A percentile compares a stretch with the other conserved stretches of the same genome.
These are phyloP conservation scores for Elanus axillaris DNA, from an alignment of 2,113 vertebrate species.

Conservation along the genomic window DNA sequence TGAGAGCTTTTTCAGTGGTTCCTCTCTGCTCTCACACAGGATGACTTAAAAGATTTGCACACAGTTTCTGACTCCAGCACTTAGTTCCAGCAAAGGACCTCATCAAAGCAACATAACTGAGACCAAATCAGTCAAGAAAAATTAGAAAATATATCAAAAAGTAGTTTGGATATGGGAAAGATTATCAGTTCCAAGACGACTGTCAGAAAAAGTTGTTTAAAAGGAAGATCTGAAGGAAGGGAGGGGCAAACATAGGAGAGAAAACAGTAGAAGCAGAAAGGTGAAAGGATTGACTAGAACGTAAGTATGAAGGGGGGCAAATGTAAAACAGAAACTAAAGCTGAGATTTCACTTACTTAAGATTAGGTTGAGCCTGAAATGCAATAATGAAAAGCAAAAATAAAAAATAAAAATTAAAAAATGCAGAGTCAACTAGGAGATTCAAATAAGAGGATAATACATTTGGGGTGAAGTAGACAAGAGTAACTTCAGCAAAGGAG, in stretches of 20 bases:
- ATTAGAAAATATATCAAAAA: not conserved
- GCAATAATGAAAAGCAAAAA: not conserved
- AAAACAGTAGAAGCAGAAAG: not conserved
- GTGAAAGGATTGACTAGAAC: not conserved
- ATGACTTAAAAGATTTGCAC: not conserved
- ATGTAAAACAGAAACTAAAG: not conserved
- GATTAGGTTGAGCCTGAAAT: not conserved
- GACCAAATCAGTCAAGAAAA: not conserved
- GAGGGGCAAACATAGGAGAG: not conserved
- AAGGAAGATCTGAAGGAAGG: not conserved
- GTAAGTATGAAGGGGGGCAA: not conserved
- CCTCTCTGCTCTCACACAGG: not conserved
- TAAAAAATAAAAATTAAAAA: no score
- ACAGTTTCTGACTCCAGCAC: not conserved
- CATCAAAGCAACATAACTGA: not conserved
- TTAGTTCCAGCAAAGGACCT: not conserved
- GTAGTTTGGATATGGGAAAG: not conserved
- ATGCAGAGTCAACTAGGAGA: not conserved
- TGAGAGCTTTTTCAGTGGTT: not conserved
- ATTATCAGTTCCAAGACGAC: not conserved
- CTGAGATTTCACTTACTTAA: not conserved
- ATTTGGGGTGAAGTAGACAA: not conserved
- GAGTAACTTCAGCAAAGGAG: not conserved
- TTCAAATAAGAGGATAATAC: not conserved
- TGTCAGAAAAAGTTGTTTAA: not conserved